Evolutionary conservation across 1,140 invertebrate species (phyloP), one percentile per base, ranked within the genome.

Genomic region (Drosophila sp.): DNA sequence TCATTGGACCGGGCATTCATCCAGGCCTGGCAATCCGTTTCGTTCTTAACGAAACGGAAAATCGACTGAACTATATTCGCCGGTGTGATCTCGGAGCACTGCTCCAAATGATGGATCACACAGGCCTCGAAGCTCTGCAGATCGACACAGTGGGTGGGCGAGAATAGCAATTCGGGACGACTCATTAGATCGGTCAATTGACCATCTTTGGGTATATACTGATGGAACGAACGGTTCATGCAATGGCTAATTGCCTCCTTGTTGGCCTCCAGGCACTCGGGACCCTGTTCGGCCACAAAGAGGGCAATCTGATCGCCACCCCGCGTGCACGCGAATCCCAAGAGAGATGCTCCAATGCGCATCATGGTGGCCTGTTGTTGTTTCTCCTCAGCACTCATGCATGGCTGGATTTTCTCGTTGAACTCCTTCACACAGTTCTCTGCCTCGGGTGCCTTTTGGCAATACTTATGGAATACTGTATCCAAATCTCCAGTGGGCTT

Each of bases 301-400:
- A 97, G 93, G 2, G 96, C 96, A 80, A 97, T 95, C 73, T 96
- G 94, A 90, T 97, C 96, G 4, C 96, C 96, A 73, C 96, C 96
- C 71, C 96, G 96, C 60, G 93, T 94, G 81, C 96, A 97, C 23
- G 95, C 92, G 77, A 97, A 97, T 35, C 94, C 93, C 0, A 95
- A 80, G 0, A 97, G 78, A 6, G 95, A 94, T 4, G 95, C 93
- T 0, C 95, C 94, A 10, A 96, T 93, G 66, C 95, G 95, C 58
- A 94, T 83, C 2, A 96, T 89, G 1, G 94, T 94, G 47, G 72
- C 73, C 74, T 91, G 84, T 8, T 90, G 87, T 1, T 69, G 66
- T 17, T 76, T 72, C 87, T 97, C 96, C 23, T 94, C 91, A 1
- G 91, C 74, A 0, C 93, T 93, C 10, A 97, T 92, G 72, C 96